Evolutionary conservation across 2,113 vertebrate genomes (phyloP).

Genomic region (Indicator indicator): DNA sequence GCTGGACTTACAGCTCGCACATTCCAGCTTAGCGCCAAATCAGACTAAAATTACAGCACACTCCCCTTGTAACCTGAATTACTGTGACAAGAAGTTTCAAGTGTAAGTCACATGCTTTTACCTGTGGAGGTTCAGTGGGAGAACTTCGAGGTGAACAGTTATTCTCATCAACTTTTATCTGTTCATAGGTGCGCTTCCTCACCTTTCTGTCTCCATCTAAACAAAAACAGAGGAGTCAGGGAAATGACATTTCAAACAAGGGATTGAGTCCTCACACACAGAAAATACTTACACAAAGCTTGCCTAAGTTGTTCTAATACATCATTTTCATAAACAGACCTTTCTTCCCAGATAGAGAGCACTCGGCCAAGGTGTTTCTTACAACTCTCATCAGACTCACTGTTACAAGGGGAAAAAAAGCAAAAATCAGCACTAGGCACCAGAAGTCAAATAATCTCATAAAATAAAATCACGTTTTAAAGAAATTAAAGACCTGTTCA

Average conservation of each 20-base stretch:
- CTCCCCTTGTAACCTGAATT: neutral
- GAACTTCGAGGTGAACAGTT: conserved; percentile 87
- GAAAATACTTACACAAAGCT: conserved; percentile 88
- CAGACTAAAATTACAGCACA: neutral
- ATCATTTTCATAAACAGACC: conserved; percentile 94
- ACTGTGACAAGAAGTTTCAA: neutral
- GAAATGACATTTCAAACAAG: conserved; percentile 1
- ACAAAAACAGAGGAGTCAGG: conserved; percentile 22
- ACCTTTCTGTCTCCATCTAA: conserved; percentile 87
- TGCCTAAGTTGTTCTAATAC: conserved; percentile 93
- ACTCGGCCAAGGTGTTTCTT: conserved; percentile 95
- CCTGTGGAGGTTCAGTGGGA: conserved; percentile 93
- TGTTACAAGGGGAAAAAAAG: conserved; percentile 55
- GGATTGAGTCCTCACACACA: neutral
- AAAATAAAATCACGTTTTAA: neutral
- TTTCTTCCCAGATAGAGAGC: conserved; percentile 98
- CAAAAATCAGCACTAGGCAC: neutral
- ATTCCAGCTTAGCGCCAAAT: neutral
- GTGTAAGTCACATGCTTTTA: conserved; percentile 39
- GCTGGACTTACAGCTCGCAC: neutral
- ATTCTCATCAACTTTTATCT: conserved; percentile 89
- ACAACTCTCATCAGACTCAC: conserved; percentile 94
- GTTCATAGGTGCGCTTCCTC: conserved; percentile 91
- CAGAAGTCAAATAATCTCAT: neutral
- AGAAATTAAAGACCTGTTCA: neutral